These are phyloP conservation scores for Okapia johnstoni DNA, from an alignment of 2,113 vertebrate species.

Conservation along the genomic window DNA sequence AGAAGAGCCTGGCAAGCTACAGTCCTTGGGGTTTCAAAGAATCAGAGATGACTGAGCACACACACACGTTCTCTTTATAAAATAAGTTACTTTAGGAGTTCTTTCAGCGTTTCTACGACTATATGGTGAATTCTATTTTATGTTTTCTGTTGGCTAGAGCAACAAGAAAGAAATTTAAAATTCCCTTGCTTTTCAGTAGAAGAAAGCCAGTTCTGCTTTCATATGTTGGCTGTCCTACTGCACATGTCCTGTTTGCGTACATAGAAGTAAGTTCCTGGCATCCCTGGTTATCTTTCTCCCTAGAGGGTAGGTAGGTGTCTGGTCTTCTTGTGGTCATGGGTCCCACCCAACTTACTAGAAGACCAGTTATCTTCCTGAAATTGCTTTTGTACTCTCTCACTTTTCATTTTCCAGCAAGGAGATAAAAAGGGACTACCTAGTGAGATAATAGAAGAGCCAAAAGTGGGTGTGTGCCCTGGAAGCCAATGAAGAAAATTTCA, in stretches of 20 bases:
- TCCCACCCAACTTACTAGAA: background rate
- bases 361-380: background rate
- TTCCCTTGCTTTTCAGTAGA: background rate
- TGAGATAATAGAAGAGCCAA: background rate
- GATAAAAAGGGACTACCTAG: background rate
- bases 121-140: background rate
- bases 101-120: background rate
- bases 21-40: background rate
- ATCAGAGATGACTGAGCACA: background rate
- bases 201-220: background rate
- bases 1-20: background rate
- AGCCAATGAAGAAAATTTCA: background rate
- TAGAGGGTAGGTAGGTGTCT: background rate
- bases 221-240: background rate
- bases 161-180: background rate
- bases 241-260: background rate
- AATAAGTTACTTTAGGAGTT: background rate
- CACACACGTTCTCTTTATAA: background rate
- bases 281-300: background rate
- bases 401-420: conserved; percentile 5
- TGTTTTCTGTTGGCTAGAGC: background rate
- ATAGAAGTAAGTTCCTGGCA: background rate
- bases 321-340: background rate
- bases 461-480: background rate
- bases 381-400: background rate